phyloP scores from a whole-genome alignment of 2,113 vertebrate genomes.

The Mystacornis crossleyi region DNA sequence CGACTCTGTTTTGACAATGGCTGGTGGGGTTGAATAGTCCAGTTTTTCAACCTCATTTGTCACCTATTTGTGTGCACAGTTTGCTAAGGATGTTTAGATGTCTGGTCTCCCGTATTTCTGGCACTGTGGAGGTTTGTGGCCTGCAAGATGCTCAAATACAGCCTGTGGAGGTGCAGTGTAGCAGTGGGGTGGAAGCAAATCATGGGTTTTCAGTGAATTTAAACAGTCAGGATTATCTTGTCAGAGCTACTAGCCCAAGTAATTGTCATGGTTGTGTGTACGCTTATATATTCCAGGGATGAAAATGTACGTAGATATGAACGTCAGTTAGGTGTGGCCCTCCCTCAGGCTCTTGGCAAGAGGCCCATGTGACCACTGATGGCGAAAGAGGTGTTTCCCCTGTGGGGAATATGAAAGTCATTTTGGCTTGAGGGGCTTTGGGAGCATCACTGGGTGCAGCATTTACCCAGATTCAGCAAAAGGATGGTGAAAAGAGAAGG shows the following conservation, averaged over 20 bases:
- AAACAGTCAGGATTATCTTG: not conserved
- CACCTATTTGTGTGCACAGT: rapidly evolving
- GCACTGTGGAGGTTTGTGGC: not conserved
- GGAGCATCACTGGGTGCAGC: not conserved
- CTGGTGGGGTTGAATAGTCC: not conserved
- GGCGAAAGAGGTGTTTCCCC: not conserved
- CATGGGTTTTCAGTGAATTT: not conserved
- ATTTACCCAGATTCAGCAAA: not conserved
- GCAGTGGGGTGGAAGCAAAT: rapidly evolving
- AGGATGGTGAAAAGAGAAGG: not conserved
- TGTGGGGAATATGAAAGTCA: not conserved
- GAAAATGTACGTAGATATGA: not conserved
- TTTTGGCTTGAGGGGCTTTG: not conserved
- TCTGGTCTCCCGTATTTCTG: not conserved
- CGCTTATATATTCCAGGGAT: not conserved
- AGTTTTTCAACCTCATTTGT: not conserved
- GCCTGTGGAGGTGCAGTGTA: rapidly evolving
- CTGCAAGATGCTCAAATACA: not conserved
- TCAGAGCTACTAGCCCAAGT: not conserved
- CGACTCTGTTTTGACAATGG: not conserved
- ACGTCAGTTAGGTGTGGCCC: not conserved
- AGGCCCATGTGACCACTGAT: not conserved
- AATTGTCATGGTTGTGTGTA: not conserved
- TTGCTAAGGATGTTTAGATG: not conserved
- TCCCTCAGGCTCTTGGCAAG: not conserved